Conservation (phyloP, 1,140 invertebrate genomes). For the Anastrepha obliqua region DNA sequence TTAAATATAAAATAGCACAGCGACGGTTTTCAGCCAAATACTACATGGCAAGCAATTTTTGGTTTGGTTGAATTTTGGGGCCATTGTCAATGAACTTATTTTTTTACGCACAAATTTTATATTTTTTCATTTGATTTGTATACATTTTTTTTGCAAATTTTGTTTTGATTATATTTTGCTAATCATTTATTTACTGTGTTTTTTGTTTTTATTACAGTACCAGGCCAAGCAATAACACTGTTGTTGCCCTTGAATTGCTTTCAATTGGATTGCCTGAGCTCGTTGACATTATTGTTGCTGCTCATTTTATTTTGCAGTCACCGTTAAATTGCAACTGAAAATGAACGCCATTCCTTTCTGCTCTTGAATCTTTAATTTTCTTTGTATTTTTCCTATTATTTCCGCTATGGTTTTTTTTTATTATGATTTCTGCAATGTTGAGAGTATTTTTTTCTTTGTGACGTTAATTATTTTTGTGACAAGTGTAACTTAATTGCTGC, state of each 20-base stretch:
- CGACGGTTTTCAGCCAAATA: background rate
- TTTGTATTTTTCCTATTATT: background rate
- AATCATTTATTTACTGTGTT: slow-evolving; percentile 25
- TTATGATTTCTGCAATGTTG: background rate
- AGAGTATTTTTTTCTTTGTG: background rate
- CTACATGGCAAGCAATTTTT: background rate
- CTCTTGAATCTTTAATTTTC: background rate
- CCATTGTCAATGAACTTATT: slow-evolving; percentile 37
- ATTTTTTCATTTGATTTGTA: background rate
- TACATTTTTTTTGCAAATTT: background rate
- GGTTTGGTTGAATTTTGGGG: slow-evolving; percentile 25
- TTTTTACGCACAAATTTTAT: background rate
- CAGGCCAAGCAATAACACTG: background rate
- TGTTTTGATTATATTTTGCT: slow-evolving; percentile 22
- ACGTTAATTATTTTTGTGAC: background rate
- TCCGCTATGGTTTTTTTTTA: background rate
- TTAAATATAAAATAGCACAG: background rate
- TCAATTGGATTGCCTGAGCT: slow-evolving; percentile 11
- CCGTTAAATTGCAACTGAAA: background rate
- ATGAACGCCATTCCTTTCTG: background rate
- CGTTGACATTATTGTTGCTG: background rate
- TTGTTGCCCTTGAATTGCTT: slow-evolving; percentile 34
- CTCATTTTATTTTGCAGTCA: background rate
- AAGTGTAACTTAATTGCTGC: slow-evolving; percentile 1
- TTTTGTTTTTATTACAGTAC: background rate